phyloP scores from a whole-genome alignment of 2,888 invertebrate genomes.

The Salticus scenicus region DNA sequence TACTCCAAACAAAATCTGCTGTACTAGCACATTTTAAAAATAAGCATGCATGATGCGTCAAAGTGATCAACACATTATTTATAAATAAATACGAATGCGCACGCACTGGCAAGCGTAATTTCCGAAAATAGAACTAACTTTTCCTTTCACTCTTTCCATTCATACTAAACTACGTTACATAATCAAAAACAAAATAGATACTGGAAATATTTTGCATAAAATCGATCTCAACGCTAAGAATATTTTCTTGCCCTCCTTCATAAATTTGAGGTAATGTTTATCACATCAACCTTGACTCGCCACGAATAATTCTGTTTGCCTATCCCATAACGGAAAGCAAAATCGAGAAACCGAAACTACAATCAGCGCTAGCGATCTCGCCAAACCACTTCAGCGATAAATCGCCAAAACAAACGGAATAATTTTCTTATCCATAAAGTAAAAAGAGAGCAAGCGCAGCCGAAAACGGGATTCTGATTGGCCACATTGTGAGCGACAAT shows the following conservation, averaged over 20 bases:
- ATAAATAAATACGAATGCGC: too few relatives aligned
- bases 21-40: too few relatives aligned
- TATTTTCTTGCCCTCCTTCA: not conserved
- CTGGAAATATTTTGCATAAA: not conserved
- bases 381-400: conserved; percentile 32
- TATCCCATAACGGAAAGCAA: not conserved
- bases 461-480: conserved; percentile 17
- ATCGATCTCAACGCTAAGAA: not conserved
- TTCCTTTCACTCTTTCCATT: too few relatives aligned
- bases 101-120: too few relatives aligned
- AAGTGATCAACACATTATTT: too few relatives aligned
- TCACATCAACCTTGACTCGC: not conserved
- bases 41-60: too few relatives aligned
- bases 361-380: conserved; percentile 14
- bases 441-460: conserved; percentile 50
- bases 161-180: too few relatives aligned
- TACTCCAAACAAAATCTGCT: too few relatives aligned
- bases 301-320: not conserved
- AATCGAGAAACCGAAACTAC: conserved; percentile 28
- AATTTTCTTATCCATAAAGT: conserved; percentile 17
- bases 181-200: too few relatives aligned
- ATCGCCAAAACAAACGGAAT: conserved; percentile 38
- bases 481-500: conserved; percentile 5
- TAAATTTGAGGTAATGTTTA: not conserved
- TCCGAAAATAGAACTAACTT: too few relatives aligned